These are phyloP conservation scores for Syrista parreyssii DNA, from an alignment of 2,888 invertebrate genomes.

Conservation along the genomic window DNA sequence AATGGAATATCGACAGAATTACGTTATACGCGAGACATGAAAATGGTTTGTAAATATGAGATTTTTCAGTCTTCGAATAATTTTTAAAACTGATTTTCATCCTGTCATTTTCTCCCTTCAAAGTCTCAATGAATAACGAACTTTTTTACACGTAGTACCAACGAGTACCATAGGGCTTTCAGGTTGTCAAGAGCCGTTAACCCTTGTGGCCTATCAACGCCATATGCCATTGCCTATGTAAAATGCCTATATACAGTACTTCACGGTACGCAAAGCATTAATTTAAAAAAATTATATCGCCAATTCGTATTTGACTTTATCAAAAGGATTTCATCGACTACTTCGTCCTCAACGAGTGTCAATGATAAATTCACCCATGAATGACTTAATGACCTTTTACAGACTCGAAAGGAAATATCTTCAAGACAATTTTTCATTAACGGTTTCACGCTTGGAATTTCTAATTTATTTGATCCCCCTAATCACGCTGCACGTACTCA, in stretches of 20 bases:
- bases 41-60: neutral
- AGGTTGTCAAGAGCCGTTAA: constrained; percentile 20
- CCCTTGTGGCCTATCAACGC: constrained; percentile 50
- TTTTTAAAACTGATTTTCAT: neutral
- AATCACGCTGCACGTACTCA: neutral
- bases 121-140: neutral
- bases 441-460: neutral
- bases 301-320: neutral
- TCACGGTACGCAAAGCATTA: constrained; percentile 40
- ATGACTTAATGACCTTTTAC: neutral
- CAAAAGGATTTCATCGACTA: neutral
- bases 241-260: constrained; percentile 31
- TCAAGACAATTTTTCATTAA: neutral
- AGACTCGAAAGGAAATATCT: neutral
- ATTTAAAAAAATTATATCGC: neutral
- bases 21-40: neutral
- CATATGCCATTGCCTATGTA: constrained; percentile 53
- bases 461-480: neutral
- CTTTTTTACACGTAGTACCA: neutral
- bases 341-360: too few species aligned
- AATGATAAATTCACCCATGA: neutral
- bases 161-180: neutral
- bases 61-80: neutral
- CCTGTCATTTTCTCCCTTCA: neutral
- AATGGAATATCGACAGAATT: neutral